Percentiles rank a stretch among this genome's conserved stretches.
Conservation (phyloP, 2,113 vertebrate genomes). For the Gobiocypris rarus region DNA sequence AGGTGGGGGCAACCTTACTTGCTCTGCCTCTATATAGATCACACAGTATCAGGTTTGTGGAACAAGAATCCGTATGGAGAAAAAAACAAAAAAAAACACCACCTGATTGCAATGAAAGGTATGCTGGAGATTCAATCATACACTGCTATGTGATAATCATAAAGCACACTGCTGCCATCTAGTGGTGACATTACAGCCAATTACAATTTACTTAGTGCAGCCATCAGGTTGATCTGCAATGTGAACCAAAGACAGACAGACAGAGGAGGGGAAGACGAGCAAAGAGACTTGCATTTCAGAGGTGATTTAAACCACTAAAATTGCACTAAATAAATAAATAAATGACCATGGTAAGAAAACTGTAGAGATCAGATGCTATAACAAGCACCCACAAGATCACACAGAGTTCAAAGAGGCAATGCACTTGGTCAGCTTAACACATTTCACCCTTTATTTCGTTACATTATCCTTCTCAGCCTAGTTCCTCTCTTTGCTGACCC, state of each 20-base stretch:
- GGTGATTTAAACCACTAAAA: background rate
- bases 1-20: conserved; percentile 1
- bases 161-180: conserved; percentile 52
- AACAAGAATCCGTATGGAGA: conserved; percentile 43
- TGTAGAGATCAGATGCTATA: background rate
- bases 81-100: conserved; percentile 2
- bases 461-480: background rate
- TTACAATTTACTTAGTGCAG: background rate
- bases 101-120: conserved; percentile 40
- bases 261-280: background rate
- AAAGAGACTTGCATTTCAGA: background rate
- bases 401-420: conserved; percentile 6
- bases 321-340: background rate
- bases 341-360: background rate
- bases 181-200: background rate
- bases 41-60: conserved; percentile 45
- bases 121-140: conserved; percentile 39
- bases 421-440: background rate
- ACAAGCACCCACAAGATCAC: background rate
- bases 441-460: background rate
- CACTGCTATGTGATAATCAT: background rate
- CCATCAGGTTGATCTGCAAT: background rate
- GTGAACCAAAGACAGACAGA: background rate
- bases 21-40: conserved; percentile 30
- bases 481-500: background rate